Base-by-base conservation (phyloP, 2,113 vertebrate species). In the Xyliphius kryptos region DNA sequence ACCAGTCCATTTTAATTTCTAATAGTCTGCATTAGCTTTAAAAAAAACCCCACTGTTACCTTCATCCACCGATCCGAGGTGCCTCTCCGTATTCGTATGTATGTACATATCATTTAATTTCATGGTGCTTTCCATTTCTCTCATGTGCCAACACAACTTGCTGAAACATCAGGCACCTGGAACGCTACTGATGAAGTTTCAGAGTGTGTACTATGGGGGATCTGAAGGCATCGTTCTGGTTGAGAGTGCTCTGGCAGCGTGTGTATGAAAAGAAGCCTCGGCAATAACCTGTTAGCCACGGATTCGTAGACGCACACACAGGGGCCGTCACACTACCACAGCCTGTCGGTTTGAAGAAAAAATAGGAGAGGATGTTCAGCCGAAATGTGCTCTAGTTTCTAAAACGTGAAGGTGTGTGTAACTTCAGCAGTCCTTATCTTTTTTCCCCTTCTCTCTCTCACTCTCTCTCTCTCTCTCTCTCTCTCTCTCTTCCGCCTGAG, bases 401-500 rank as follows among this genome's bases (percentile, higher is more conserved):
- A 9, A 14, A 41, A 41, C 40, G 40, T 41, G 40, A 41, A 41
- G 10, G 40, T 14, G 40, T 41, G 13, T 41, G 40, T 41, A 41
- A 14, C 10, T 41, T 41, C 40, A 41, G 9, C 40, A 41, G 40
- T 41, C 13, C 40, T 41, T 10, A 41, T 41, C 40, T 41, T 5
- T 32, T 38, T 14, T 3, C 38, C n/a, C n/a, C n/a, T 19, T n/a
- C 40, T 26, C 52, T 3, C 11, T 16, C 13, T 38, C 38, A 2
- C 37, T 21, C 15, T 37, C 6, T 46, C 19, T 16, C 36, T 56
- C 21, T 15, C 19, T 22, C 26, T 26, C 22, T 20, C 41, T 14
- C 22, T 53, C 11, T 19, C 19, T 37, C 63, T 77, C 65, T 71
- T 72, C 58, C 63, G n/a, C 64, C 67, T 74, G 55, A 60, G 22